A percentile compares a stretch with the other conserved stretches of the same genome.
phyloP scores from a whole-genome alignment of 2,888 invertebrate species.

The Dasypolia templi region DNA sequence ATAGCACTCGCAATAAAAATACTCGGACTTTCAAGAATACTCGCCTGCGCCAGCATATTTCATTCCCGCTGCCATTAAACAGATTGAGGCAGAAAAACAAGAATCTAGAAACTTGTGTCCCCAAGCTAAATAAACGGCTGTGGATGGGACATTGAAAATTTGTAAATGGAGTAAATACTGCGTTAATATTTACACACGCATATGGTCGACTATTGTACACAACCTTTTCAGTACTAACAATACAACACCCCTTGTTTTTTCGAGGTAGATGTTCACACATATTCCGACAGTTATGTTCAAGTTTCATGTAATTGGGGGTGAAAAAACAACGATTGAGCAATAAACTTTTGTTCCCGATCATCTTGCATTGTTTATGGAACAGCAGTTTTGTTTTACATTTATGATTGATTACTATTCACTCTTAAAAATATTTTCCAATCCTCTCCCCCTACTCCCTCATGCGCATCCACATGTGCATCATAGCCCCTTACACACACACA shows the following conservation, averaged over 20 bases:
- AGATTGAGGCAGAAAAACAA: constrained; percentile 85
- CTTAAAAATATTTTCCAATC: background rate
- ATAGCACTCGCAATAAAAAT: constrained; percentile 9
- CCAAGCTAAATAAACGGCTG: constrained; percentile 56
- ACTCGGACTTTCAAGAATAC: constrained; percentile 61
- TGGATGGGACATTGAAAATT: constrained; percentile 4
- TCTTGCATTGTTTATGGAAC: background rate
- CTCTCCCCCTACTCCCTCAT: too few relatives aligned
- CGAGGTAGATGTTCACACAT: too few relatives aligned
- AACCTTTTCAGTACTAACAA: too few relatives aligned
- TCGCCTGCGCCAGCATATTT: constrained; percentile 73
- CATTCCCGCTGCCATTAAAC: constrained; percentile 84
- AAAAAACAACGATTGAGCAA: too few relatives aligned
- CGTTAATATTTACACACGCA: too few relatives aligned
- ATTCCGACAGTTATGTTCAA: too few relatives aligned
- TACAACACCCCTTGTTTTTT: too few relatives aligned
- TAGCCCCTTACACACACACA: too few relatives aligned
- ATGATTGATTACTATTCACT: background rate
- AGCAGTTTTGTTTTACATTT: background rate
- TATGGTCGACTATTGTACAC: too few relatives aligned
- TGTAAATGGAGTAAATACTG: constrained; percentile 22
- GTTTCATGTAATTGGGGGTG: too few relatives aligned
- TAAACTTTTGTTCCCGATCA: background rate
- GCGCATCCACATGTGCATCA: too few relatives aligned
- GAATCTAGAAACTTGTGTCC: constrained; percentile 76